phyloP scores from a whole-genome alignment of 2,888 invertebrate species.

The Mesorhabditis spiculigera region DNA sequence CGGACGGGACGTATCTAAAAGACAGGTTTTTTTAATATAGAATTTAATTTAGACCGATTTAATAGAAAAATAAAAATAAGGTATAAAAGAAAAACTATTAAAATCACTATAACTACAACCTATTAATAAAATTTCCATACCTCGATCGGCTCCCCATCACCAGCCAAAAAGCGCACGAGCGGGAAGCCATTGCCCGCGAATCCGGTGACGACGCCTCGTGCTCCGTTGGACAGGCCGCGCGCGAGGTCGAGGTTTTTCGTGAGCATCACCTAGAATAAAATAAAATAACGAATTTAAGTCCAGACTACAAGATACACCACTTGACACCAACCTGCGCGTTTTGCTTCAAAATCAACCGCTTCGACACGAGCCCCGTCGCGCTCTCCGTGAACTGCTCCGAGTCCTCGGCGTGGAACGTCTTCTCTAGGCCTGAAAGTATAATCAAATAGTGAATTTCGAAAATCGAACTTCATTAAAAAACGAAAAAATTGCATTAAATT shows the following conservation, averaged over 20 bases:
- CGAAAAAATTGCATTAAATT: too few relatives aligned
- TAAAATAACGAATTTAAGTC: not conserved
- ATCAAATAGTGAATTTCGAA: too few relatives aligned
- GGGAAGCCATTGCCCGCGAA: constrained; percentile 66
- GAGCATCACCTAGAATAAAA: constrained; percentile 76
- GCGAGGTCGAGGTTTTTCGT: constrained; percentile 83
- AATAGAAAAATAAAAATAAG: too few relatives aligned
- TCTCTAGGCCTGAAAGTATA: constrained; percentile 67
- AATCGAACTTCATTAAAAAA: too few relatives aligned
- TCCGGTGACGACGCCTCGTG: constrained; percentile 78
- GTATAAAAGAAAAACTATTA: too few relatives aligned
- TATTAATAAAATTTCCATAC: constrained; percentile 5
- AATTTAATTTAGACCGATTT: too few relatives aligned
- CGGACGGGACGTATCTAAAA: not conserved
- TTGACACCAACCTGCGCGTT: constrained; percentile 80
- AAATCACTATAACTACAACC: too few relatives aligned
- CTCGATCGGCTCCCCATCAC: constrained; percentile 23
- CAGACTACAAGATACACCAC: constrained; percentile 74
- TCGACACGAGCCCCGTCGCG: constrained; percentile 74
- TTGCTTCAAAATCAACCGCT: constrained; percentile 70
- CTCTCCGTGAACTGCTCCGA: constrained; percentile 71
- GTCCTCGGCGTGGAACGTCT: constrained; percentile 75
- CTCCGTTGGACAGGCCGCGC: constrained; percentile 85
- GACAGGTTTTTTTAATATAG: not conserved
- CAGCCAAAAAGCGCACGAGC: constrained; percentile 31